phyloP scores from a whole-genome alignment of 2,888 invertebrate genomes.

The Microplitis manilae region DNA sequence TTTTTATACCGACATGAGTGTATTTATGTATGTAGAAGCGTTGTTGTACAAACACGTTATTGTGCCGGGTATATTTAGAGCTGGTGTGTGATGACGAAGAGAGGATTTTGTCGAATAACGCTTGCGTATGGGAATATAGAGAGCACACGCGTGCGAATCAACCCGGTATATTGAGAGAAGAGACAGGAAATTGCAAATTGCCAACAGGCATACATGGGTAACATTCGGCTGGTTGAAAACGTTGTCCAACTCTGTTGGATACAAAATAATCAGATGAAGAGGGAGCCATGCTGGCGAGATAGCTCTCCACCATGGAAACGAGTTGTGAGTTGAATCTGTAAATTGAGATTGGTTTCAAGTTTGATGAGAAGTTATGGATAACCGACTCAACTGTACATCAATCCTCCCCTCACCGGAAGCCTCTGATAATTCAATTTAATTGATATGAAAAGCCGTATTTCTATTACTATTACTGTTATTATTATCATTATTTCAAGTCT shows the following conservation, averaged over 20 bases:
- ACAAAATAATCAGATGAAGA: constrained; percentile 31
- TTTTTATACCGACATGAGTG: no score
- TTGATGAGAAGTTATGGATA: constrained; percentile 46
- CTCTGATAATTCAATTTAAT: constrained; percentile 46
- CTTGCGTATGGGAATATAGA: background rate
- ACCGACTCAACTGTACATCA: constrained; percentile 37
- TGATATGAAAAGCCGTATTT: constrained; percentile 27
- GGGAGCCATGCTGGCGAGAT: background rate
- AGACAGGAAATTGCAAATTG: constrained; percentile 69
- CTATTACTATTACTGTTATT: constrained; percentile 15
- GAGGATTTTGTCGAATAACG: background rate
- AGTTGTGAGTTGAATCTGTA: constrained; percentile 53
- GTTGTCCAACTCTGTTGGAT: constrained; percentile 29
- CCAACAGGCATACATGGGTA: constrained; percentile 55
- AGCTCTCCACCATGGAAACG: background rate
- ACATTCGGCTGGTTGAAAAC: constrained; percentile 24
- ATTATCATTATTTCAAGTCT: background rate
- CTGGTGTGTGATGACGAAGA: background rate
- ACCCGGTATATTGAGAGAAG: constrained; percentile 46
- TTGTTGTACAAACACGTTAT: background rate
- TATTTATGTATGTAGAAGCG: no score
- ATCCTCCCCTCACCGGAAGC: constrained; percentile 35
- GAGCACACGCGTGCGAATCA: constrained; percentile 24
- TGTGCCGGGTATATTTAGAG: background rate
- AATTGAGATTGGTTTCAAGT: constrained; percentile 62